Base-by-base conservation (phyloP, 1,140 invertebrate genomes). In the Cydia splendana region DNA sequence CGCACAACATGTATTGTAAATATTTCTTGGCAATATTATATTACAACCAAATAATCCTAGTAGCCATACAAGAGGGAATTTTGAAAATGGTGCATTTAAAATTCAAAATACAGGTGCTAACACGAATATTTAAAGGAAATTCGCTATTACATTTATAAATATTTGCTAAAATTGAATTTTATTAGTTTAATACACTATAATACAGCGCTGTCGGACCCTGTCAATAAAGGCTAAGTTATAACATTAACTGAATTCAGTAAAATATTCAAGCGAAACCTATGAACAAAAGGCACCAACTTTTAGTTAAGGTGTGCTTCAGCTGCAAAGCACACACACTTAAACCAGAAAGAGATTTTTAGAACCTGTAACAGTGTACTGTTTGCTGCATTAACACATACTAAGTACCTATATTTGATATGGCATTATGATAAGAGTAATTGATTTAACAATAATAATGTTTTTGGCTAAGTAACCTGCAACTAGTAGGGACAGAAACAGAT, bases 191-290 rank as follows among this genome's bases (percentile, higher is more conserved):
- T 53, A 90, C 83, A 89, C 86, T 91, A 90, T 88, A 84, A 84
- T 91, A 90, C 86, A 88, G 85, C 87, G 89, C 88, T 88, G 84
- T 88, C 84, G 84, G 88, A 93, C 91, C 91, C 91, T 93, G 91
- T 93, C 82, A 88, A 90, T 90, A 90, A 91, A 91, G 89, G 91
- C 91, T 90, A 90, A 91, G 84, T 85, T 80, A 79, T 65, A 84
- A 84, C 82, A 76, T 81, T 81, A 84, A 86, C 76, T 74, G 75
- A 75, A 65, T 75, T 80, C 73, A 75, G 48, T 51, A 77, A 45
- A 81, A 76, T 75, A 76, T 15, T 69, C 24, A 80, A 80, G 75
- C 65, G 71, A 79, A 69, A 34, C 42, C 42, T 77, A 69, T 74
- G 42, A 81, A 80, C 77, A 79, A 77, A 80, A 77, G 80, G 79